Evolutionary conservation across 1,140 invertebrate genomes (phyloP).

Genomic region (Meteorus sp.): DNA sequence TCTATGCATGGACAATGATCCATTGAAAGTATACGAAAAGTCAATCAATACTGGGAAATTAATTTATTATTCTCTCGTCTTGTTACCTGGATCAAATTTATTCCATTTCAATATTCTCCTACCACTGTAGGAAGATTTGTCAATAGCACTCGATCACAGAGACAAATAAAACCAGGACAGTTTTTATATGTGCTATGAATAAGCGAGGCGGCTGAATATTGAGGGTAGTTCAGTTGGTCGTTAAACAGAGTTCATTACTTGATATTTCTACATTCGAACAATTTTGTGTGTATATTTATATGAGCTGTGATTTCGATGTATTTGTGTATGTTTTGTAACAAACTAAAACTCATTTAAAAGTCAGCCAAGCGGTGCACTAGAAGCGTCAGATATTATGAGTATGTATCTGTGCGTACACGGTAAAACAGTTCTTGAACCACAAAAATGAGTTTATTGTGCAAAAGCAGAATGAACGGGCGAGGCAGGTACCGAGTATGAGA

Average conservation of each 20-base stretch:
- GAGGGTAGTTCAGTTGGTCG: slow-evolving; percentile 1
- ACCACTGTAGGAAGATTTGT: not conserved
- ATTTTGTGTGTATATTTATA: not conserved
- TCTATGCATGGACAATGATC: too few relatives aligned
- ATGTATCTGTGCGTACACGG: not conserved
- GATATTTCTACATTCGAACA: not conserved
- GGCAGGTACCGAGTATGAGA: too few relatives aligned
- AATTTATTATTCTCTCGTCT: too few relatives aligned
- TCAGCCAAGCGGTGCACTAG: too few relatives aligned
- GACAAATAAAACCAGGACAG: not conserved
- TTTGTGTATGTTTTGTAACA: too few relatives aligned
- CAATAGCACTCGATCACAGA: not conserved
- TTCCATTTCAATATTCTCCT: not conserved
- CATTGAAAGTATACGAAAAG: too few relatives aligned
- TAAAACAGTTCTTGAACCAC: not conserved
- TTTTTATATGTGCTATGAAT: not conserved
- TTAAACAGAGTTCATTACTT: slow-evolving; percentile 1
- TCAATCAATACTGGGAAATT: too few relatives aligned
- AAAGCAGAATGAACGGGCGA: not conserved
- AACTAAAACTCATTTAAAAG: too few relatives aligned
- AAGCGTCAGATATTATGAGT: not conserved
- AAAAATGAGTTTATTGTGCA: slow-evolving; percentile 8
- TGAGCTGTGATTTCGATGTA: not conserved
- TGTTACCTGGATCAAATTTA: too few relatives aligned
- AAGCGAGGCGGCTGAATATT: not conserved